Base-by-base conservation (phyloP, 2,888 invertebrate species). In the Venustoraphidia nigricollis region DNA sequence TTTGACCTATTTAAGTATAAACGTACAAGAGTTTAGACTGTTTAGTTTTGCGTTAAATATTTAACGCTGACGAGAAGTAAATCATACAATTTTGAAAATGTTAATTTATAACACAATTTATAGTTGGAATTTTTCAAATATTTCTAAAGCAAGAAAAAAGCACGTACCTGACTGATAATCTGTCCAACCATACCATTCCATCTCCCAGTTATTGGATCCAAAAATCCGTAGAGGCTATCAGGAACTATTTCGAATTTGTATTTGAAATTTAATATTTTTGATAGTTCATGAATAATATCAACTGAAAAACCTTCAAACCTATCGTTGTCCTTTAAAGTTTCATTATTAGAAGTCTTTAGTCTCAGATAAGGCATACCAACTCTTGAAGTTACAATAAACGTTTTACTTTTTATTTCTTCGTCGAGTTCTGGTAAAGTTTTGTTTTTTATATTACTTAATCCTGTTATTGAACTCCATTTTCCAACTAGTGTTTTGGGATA, bases 241-340 rank as follows among this genome's bases (percentile, higher is more conserved):
- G 77, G 78, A 8, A 81, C 85, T 36, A 88, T 66, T 59, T 80
- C 75, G 54, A 89, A 77, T 56, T 74, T 75, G 59, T 80, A 88
- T 55, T 78, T 79, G 56, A 89, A 79, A 49, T 77, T 72, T 54
- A 36, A 36, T 10, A 34, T 9, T 36, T 43, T 75, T 10, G 93
- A 75, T 51, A 97, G 79, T 61, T 83, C 83, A 46, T 83, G 71
- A 57, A 97, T 84, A 14, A 97, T 70, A 66, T 97, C 96, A 59
- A 94, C 79, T 2, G 90, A 84, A 64, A 91, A 97, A 2, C 94
- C 93, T 64, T 90, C 87, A 60, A 76, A 92, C 44, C 81, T 73
- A 55, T 80, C 83, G 59, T 88, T 90, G 4, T 86, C 90, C 47
- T 71, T 73, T n/a, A 76, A 59, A 2, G 68, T 60, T 10, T 79